phyloP scores from a whole-genome alignment of 2,888 invertebrate species.

The Sminthurides aquaticus region DNA sequence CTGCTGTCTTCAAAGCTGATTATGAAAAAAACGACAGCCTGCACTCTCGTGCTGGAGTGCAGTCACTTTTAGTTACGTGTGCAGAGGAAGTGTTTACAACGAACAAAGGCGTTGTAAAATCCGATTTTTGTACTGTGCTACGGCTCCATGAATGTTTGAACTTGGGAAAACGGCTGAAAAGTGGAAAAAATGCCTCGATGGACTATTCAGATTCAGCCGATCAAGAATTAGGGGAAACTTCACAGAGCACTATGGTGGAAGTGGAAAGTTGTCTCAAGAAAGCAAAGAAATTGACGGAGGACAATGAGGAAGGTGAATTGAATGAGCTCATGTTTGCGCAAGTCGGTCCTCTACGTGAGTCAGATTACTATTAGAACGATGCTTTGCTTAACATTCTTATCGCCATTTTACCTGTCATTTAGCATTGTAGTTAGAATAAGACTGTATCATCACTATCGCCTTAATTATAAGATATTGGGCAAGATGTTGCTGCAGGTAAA shows the following conservation, averaged over 20 bases:
- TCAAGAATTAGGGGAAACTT: neutral
- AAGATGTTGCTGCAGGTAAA: no score
- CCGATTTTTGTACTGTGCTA: neutral
- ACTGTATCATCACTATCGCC: no score
- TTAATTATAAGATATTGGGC: no score
- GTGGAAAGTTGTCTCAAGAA: neutral
- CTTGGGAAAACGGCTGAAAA: neutral
- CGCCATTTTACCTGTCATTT: no score
- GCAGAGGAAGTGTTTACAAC: neutral
- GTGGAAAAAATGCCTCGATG: no score
- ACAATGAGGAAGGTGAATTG: conserved; percentile 6
- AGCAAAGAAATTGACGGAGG: neutral
- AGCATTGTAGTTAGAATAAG: no score
- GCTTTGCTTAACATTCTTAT: no score
- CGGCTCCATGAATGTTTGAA: neutral
- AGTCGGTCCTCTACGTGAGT: conserved; percentile 5
- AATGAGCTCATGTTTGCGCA: conserved; percentile 17
- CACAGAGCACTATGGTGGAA: neutral
- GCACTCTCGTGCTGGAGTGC: neutral
- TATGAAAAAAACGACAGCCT: neutral
- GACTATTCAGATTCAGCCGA: neutral
- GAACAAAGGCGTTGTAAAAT: neutral
- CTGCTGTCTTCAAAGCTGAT: neutral
- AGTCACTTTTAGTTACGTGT: neutral
- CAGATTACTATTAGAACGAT: conserved; percentile 12